Percentiles rank a stretch among this genome's conserved stretches.
These are phyloP conservation scores for Chunga burmeisteri DNA, from an alignment of 2,113 vertebrate genomes.

Conservation along the genomic window DNA sequence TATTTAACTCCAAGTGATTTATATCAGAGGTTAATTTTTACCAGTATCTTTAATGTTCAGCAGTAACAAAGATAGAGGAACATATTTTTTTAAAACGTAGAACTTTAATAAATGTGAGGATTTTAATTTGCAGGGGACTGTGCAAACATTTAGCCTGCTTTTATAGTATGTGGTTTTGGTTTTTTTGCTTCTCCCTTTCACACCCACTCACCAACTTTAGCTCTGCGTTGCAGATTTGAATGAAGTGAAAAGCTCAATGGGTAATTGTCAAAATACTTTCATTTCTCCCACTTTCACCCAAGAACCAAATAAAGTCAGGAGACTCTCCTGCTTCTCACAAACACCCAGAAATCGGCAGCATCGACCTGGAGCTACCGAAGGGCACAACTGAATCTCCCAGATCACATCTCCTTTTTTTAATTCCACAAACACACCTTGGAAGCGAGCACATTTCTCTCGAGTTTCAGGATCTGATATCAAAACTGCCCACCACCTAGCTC, in stretches of 20 bases:
- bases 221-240: slow-evolving; percentile 16
- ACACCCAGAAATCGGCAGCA: not conserved
- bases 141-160: not conserved
- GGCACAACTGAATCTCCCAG: not conserved
- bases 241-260: slow-evolving; percentile 65
- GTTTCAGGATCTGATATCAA: not conserved
- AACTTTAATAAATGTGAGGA: not conserved
- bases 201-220: slow-evolving; percentile 56
- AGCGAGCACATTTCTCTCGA: not conserved
- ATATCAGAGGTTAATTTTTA: not conserved
- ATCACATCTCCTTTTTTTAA: not conserved
- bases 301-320: slow-evolving; percentile 34
- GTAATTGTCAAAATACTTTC: slow-evolving; percentile 49
- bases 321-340: not conserved
- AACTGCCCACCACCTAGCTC: slow-evolving; percentile 18
- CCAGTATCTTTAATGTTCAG: not conserved
- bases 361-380: not conserved
- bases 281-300: slow-evolving; percentile 23
- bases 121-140: not conserved
- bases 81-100: not conserved
- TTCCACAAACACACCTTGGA: slow-evolving; percentile 15
- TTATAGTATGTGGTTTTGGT: slow-evolving; percentile 38
- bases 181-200: slow-evolving; percentile 43
- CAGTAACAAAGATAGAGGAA: not conserved
- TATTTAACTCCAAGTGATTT: not conserved